These are phyloP conservation scores for Eupeodes latifasciatus DNA, from an alignment of 2,888 invertebrate genomes.

Conservation along the genomic window DNA sequence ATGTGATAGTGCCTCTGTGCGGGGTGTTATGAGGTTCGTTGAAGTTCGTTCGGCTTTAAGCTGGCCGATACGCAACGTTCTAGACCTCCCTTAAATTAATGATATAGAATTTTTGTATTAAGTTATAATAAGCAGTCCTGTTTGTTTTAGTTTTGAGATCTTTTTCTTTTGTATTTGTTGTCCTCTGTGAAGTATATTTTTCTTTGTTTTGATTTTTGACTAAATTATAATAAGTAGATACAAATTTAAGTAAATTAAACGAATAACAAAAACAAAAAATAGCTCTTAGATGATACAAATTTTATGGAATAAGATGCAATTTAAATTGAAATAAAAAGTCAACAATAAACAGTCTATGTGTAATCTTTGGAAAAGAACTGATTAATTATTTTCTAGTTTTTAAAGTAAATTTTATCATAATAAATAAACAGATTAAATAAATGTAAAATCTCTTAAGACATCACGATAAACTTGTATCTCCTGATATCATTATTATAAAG, in stretches of 20 bases:
- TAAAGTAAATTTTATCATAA: conserved; percentile 9
- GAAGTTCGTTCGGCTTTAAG: conserved; percentile 49
- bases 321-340: conserved; percentile 18
- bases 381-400: conserved; percentile 69
- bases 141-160: conserved; percentile 45
- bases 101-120: conserved; percentile 46
- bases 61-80: neutral
- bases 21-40: conserved; percentile 50
- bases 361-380: conserved; percentile 75
- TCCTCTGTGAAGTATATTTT: conserved; percentile 30
- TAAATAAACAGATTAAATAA: neutral
- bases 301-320: conserved; percentile 62
- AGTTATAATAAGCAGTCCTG: conserved; percentile 12
- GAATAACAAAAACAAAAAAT: conserved; percentile 12
- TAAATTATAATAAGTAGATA: conserved; percentile 69
- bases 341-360: conserved; percentile 38
- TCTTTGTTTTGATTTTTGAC: conserved; percentile 29
- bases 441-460: neutral
- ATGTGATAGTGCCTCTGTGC: conserved; percentile 82
- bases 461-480: conserved; percentile 11
- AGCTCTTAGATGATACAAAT: conserved; percentile 65
- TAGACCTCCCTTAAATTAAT: conserved; percentile 22
- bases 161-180: conserved; percentile 48
- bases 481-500: neutral
- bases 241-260: conserved; percentile 59